Evolutionary conservation across 2,797 vertebrate genomes (phyloP), one percentile per base, ranked within the genome.

Genomic region (Brachyrhaphis roseni): DNA sequence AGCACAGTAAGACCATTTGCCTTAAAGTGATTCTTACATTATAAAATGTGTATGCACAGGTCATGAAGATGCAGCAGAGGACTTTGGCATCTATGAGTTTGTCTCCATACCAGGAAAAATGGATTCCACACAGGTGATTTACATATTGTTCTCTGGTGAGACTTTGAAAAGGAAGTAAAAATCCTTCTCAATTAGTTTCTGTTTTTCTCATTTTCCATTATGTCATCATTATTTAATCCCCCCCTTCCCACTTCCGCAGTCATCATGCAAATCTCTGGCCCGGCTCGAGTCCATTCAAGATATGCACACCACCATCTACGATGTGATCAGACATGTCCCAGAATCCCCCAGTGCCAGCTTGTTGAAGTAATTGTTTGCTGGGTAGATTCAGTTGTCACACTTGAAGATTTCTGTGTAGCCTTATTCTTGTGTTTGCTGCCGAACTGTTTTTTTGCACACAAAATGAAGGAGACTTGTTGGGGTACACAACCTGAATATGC

Each of bases 21-120:
- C 23, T 46, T 16, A 34, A 20, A 53, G 36, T 28, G 26, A 75
- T 16, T 1, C 5, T 84, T 57, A 73, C 70, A 59, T 82, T 74
- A 15, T 84, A 70, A 74, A 28, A 64, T 82, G 46, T 89, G 1
- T 91, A 91, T 89, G 81, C 70, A 18, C 82, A 99, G 98, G 98
- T 90, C 98, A 98, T 47, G 97, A 99, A 94, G 97, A 97, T 88
- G 98, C 98, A 82, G 95, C 95, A 7, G 97, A 98, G 93, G 98
- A 99, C 92, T 99, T 98, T 85, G 98, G 98, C 71, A 98, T 99
- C 89, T 99, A 99, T 45, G 98, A 99, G 92, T 99, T 99, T 93
- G 95, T 99, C 53, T 93, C 97, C 81, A 94, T 98, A 90, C 97
- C 98, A 57, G 97, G 96, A 79, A 95, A 95, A 92, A 94, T 96